Base-by-base conservation (phyloP, 2,113 vertebrate species). In the Petrocephalus zakoni region DNA sequence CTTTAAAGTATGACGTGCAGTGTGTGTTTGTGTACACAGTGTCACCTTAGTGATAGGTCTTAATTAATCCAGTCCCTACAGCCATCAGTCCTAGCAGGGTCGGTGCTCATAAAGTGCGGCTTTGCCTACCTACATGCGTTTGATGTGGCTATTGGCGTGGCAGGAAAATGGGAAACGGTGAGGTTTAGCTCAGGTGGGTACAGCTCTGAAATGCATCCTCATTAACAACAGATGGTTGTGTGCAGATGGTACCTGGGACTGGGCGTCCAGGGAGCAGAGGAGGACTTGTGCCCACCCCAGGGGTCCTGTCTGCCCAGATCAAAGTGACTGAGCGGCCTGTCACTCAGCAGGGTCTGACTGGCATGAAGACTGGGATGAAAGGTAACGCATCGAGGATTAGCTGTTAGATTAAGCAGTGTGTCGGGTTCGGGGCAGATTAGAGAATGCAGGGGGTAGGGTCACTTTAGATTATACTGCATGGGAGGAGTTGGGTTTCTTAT, bases 341-440 rank as follows among this genome's bases (percentile, higher is more conserved):
- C 86, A 99, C 98, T 88, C 98, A 99, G 0, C 98, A 99, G 91
- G 98, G 98, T 2, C 96, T 99, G 91, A 99, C 97, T 90, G 98
- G 98, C 89, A 99, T 99, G 97, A 99, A 99, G 94, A 99, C 97
- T 25, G 96, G 96, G 22, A 91, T 96, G 90, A 99, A 97, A 97
- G 98, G 98, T 99, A 13, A 22, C 13, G 49, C 81, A 10, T 53
- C 93, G 89, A 96, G 96, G 96, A 95, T 95, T 96, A 78, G 88
- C 15, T 81, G 15, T 37, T 47, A 42, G 21, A 19, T 22, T 19
- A 9, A 46, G 11, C 34, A 82, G 46, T 82, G 21, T 82, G 42
- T 3, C 1, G 21, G 46, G 17, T 46, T 34, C 8, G 4, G 2
- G 1, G 8, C 15, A 61, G 22, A 61, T 61, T 3, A 42, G 42